phyloP scores from a whole-genome alignment of 1,140 invertebrate species.

The Danaus plexippus region DNA sequence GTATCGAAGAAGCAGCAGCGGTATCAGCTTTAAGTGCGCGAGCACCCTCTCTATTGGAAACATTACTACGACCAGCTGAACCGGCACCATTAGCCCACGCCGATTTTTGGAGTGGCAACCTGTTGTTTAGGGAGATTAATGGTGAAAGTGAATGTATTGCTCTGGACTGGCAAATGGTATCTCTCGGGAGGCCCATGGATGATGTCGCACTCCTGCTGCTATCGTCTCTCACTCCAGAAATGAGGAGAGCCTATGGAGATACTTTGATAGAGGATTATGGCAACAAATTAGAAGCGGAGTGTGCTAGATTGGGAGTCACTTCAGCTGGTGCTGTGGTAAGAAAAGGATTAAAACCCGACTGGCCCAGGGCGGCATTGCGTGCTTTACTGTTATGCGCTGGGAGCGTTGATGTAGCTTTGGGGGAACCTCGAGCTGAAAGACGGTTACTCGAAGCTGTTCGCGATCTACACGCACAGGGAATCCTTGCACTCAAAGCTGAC shows the following conservation, averaged over 20 bases:
- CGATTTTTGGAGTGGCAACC: conserved; percentile 88
- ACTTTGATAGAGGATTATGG: conserved; percentile 80
- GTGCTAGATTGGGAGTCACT: conserved; percentile 73
- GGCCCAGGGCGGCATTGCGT: conserved; percentile 79
- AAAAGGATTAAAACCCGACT: conserved; percentile 75
- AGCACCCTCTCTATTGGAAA: conserved; percentile 66
- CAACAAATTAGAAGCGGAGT: conserved; percentile 73
- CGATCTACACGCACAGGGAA: conserved; percentile 54
- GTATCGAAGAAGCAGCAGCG: conserved; percentile 52
- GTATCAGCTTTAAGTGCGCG: conserved; percentile 51
- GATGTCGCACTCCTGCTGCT: conserved; percentile 84
- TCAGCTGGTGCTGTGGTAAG: conserved; percentile 74
- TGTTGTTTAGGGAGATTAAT: conserved; percentile 77
- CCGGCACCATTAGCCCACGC: conserved; percentile 83
- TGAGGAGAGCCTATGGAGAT: conserved; percentile 75
- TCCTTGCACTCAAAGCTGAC: conserved; percentile 54
- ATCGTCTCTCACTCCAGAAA: conserved; percentile 81
- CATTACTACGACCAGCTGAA: conserved; percentile 77
- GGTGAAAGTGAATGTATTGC: conserved; percentile 75
- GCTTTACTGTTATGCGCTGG: conserved; percentile 84
- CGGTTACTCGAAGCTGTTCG: conserved; percentile 64
- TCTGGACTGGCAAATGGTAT: conserved; percentile 89
- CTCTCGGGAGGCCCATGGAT: conserved; percentile 78
- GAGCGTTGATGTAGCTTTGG: conserved; percentile 82
- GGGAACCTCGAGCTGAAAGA: conserved; percentile 76